Conservation (phyloP, 2,113 vertebrate species). For the Neofelis nebulosa region DNA sequence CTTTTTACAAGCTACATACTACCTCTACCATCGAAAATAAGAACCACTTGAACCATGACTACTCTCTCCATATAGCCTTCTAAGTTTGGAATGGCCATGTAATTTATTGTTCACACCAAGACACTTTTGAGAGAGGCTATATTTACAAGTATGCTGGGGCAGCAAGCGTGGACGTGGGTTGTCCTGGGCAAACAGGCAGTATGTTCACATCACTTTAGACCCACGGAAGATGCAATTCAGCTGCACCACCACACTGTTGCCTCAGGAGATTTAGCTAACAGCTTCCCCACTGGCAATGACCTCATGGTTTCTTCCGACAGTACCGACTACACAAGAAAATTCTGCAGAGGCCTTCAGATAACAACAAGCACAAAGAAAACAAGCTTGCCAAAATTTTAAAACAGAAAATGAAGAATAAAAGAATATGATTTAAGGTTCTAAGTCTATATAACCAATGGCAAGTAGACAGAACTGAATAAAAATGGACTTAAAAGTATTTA, state of each 20-base stretch:
- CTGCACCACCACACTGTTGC: background rate
- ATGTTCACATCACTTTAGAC: background rate
- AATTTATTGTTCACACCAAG: background rate
- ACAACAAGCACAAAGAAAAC: slow-evolving; percentile 70
- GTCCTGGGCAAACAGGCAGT: background rate
- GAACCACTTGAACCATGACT: background rate
- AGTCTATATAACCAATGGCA: slow-evolving; percentile 52
- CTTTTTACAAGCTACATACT: background rate
- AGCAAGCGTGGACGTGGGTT: background rate
- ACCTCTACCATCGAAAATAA: background rate
- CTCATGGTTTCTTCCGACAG: background rate
- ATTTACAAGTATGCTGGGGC: background rate
- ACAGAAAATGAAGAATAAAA: slow-evolving; percentile 49
- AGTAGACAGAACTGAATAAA: slow-evolving; percentile 71
- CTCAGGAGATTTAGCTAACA: background rate
- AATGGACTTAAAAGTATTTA: slow-evolving; percentile 73
- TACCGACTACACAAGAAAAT: background rate
- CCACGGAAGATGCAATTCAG: accelerated
- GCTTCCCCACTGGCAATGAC: background rate
- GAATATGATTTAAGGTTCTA: slow-evolving; percentile 51
- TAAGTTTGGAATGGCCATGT: background rate
- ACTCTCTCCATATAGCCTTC: background rate
- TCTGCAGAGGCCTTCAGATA: slow-evolving; percentile 1
- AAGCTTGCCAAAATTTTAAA: slow-evolving; percentile 65
- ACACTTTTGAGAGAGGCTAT: background rate